Evolutionary conservation across 2,797 vertebrate species (phyloP).

Genomic region (Acanthurus tractus): DNA sequence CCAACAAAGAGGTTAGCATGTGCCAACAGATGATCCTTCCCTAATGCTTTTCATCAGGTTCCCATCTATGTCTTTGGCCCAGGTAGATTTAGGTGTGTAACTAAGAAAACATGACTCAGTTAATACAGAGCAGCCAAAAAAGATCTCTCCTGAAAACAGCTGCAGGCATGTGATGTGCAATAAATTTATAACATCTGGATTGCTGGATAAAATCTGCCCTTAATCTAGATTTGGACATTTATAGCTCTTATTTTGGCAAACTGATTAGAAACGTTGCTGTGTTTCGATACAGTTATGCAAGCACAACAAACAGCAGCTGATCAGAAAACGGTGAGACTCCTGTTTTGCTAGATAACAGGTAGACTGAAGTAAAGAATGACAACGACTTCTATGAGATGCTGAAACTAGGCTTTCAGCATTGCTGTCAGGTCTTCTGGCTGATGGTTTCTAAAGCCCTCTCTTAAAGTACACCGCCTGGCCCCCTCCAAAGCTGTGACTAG

Average conservation of each 20-base stretch:
- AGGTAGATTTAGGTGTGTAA: neutral
- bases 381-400: neutral
- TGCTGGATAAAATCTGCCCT: neutral
- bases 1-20: conserved; percentile 11
- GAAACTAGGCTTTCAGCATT: neutral
- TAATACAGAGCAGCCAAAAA: neutral
- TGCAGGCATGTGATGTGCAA: neutral
- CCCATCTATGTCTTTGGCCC: neutral
- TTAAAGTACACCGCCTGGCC: neutral
- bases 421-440: neutral
- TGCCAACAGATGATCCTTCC: neutral
- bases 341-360: neutral
- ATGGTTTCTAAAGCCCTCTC: neutral
- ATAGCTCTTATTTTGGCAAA: neutral
- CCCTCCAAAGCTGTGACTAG: neutral
- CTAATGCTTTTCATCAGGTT: neutral
- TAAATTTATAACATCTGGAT: neutral
- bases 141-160: neutral
- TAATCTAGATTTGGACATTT: neutral
- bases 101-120: neutral
- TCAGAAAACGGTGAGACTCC: neutral
- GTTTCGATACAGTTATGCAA: neutral
- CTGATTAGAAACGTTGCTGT: neutral
- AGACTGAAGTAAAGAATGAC: neutral
- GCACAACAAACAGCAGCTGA: neutral